phyloP scores from a whole-genome alignment of 2,113 vertebrate species.

The Clinocottus analis region DNA sequence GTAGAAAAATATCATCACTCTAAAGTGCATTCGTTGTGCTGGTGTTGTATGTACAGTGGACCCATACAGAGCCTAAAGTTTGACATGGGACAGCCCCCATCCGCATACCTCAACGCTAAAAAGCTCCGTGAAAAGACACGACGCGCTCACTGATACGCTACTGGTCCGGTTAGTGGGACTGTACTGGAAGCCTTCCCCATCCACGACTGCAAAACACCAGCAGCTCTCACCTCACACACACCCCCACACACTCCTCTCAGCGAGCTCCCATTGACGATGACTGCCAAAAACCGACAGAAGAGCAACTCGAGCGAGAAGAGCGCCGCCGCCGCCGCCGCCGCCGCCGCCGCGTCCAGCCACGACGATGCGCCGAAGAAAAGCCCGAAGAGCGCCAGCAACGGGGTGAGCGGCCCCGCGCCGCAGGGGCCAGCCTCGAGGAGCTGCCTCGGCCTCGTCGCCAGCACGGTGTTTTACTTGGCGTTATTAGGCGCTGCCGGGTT shows the following conservation, averaged over 20 bases:
- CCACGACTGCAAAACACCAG: constrained; percentile 66
- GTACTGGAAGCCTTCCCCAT: constrained; percentile 51
- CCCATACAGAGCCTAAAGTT: constrained; percentile 12
- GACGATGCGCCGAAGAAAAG: constrained; percentile 80
- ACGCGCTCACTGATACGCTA: constrained; percentile 81
- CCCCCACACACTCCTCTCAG: not conserved
- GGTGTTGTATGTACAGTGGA: not conserved
- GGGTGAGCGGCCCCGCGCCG: constrained; percentile 42
- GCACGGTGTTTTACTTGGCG: constrained; percentile 66
- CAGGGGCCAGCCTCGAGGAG: constrained; percentile 58
- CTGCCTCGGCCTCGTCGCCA: constrained; percentile 53
- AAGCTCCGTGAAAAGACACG: constrained; percentile 71
- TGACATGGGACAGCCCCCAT: constrained; percentile 71
- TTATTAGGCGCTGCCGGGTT: constrained; percentile 74
- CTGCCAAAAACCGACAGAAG: constrained; percentile 79
- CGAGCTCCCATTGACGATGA: constrained; percentile 65
- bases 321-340: constrained; percentile 21
- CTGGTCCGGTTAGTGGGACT: constrained; percentile 41
- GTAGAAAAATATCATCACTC: not conserved
- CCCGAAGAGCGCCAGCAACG: constrained; percentile 58
- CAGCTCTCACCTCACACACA: not conserved
- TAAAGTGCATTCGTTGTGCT: constrained; percentile 5
- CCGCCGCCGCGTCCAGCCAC: constrained; percentile 39
- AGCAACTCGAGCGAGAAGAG: constrained; percentile 67
- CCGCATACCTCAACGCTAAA: constrained; percentile 68